Conservation (phyloP, 2,797 vertebrate genomes). For the Spinus pinus region DNA sequence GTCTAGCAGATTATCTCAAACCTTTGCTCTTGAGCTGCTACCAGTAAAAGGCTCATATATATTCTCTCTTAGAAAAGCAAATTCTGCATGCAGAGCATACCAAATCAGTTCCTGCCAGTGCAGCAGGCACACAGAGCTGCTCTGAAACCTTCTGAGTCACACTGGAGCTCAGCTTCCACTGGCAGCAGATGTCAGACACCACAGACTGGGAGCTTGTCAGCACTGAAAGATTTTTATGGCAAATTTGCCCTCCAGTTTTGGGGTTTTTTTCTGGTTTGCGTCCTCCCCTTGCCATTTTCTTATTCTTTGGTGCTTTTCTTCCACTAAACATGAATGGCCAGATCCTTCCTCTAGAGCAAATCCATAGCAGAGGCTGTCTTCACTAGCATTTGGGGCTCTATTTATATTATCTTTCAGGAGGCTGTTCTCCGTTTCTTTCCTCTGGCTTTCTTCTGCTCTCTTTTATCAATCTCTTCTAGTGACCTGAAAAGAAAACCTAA, state of each 20-base stretch:
- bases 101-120: neutral
- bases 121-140: neutral
- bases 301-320: neutral
- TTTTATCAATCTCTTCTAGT: slow-evolving; percentile 48
- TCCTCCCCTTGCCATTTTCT: neutral
- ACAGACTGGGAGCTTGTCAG: neutral
- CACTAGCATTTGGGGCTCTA: neutral
- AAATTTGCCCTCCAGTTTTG: neutral
- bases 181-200: neutral
- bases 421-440: slow-evolving; percentile 30
- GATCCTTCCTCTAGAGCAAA: neutral
- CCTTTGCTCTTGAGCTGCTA: neutral
- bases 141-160: neutral
- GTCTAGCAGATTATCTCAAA: neutral
- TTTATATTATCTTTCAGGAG: neutral
- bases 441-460: slow-evolving; percentile 41
- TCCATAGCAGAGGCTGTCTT: neutral
- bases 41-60: neutral
- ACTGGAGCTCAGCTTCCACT: neutral
- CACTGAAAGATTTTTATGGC: neutral
- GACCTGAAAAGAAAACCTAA: slow-evolving; percentile 50
- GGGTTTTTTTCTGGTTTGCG: neutral
- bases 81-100: neutral
- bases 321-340: neutral
- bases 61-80: neutral